phyloP scores from a whole-genome alignment of 2,888 invertebrate species.

The Boloria selene region DNA sequence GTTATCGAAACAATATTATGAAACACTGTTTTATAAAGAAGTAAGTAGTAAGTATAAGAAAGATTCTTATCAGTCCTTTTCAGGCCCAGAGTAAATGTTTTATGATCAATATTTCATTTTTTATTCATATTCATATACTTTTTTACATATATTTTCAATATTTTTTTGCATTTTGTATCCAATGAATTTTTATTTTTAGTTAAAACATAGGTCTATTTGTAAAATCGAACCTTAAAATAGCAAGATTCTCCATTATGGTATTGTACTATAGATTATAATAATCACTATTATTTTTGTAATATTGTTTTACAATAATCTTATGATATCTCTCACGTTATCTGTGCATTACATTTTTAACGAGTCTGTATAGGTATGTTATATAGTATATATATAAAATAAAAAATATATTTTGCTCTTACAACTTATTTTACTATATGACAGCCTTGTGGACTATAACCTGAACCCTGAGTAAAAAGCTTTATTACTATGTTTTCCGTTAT shows the following conservation, averaged over 20 bases:
- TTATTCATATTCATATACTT: too few species aligned
- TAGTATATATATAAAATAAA: too few species aligned
- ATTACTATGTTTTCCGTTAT: too few species aligned
- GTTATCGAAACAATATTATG: background rate
- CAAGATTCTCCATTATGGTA: background rate
- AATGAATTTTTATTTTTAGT: too few species aligned
- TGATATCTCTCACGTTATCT: constrained; percentile 10
- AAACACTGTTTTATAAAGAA: too few species aligned
- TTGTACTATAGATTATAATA: background rate
- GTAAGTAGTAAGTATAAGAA: background rate
- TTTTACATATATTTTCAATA: background rate
- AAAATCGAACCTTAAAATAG: background rate
- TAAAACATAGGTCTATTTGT: too few species aligned
- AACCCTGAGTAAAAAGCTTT: too few species aligned
- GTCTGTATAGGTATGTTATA: background rate
- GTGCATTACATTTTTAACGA: constrained; percentile 14
- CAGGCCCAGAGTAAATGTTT: constrained; percentile 22
- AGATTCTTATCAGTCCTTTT: constrained; percentile 26
- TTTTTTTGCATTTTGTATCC: too few species aligned
- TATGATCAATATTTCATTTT: constrained; percentile 30
- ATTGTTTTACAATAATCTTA: background rate
- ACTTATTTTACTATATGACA: too few species aligned
- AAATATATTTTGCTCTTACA: too few species aligned
- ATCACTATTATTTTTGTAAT: background rate
- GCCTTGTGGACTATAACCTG: too few species aligned